Percentiles rank a stretch among this genome's conserved stretches.
These are phyloP conservation scores for Mus pahari DNA, from an alignment of 2,113 vertebrate genomes.

Conservation along the genomic window DNA sequence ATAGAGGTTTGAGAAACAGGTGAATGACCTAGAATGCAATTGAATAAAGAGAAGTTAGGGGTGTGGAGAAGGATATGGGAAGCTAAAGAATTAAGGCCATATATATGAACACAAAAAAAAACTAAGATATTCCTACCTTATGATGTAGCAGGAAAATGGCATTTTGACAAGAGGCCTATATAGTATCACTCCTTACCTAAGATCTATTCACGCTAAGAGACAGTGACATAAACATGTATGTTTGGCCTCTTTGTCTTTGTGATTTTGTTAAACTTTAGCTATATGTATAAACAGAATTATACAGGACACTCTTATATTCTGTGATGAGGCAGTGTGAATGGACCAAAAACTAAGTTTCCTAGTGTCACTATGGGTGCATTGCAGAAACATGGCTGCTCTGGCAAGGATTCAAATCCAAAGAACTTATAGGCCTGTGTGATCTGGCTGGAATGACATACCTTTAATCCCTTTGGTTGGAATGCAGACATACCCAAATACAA, in stretches of 20 bases:
- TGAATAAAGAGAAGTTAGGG: background rate
- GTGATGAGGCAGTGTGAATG: no score
- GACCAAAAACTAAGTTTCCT: no score
- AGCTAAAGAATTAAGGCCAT: background rate
- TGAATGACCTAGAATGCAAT: background rate
- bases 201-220: background rate
- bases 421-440: no score
- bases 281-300: no score
- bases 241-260: background rate
- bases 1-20: background rate
- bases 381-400: no score
- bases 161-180: background rate
- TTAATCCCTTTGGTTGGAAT: no score
- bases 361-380: no score
- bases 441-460: no score
- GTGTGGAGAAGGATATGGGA: background rate
- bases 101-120: background rate
- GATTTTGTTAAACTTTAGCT: no score
- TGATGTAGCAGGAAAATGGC: background rate
- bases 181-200: background rate
- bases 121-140: background rate
- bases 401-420: no score
- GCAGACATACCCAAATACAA: no score
- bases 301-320: background rate
- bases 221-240: background rate